A percentile compares a stretch with the other conserved stretches of the same genome.
These are phyloP conservation scores for Aricia agestis DNA, from an alignment of 1,140 invertebrate genomes.

Conservation along the genomic window DNA sequence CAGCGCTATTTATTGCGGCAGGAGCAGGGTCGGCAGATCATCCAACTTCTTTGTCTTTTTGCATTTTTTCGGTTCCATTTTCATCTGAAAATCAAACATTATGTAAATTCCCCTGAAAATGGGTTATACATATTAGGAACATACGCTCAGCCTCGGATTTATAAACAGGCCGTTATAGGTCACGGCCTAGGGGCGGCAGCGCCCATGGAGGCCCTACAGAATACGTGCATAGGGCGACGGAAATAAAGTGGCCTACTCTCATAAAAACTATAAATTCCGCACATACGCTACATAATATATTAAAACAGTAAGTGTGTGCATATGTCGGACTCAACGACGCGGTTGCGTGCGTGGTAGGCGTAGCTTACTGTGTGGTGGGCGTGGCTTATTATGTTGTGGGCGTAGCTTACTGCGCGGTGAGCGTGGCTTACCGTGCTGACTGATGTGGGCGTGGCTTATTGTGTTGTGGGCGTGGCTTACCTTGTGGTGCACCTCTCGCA, in stretches of 20 bases:
- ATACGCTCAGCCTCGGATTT: no score
- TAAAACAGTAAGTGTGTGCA: no score
- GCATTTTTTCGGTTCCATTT: slow-evolving; percentile 45
- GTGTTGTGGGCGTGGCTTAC: slow-evolving; percentile 27
- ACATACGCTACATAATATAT: no score
- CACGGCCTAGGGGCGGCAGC: no score
- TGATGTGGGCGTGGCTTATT: not conserved
- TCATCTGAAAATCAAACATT: slow-evolving; percentile 40
- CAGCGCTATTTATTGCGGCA: not conserved
- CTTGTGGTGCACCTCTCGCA: slow-evolving; percentile 59
- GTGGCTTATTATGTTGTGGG: not conserved
- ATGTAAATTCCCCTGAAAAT: no score
- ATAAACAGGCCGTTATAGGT: no score
- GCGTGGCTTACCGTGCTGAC: not conserved
- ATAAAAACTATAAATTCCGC: no score
- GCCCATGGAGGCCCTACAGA: no score
- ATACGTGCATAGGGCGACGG: no score
- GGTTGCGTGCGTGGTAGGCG: slow-evolving; percentile 36
- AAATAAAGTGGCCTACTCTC: no score
- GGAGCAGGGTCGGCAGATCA: not conserved
- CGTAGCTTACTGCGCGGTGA: not conserved
- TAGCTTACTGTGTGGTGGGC: no score
- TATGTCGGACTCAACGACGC: slow-evolving; percentile 63
- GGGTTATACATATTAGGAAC: no score
- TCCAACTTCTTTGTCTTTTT: slow-evolving; percentile 41